Evolutionary conservation across 2,797 vertebrate species (phyloP).

Genomic region (Avahi laniger): DNA sequence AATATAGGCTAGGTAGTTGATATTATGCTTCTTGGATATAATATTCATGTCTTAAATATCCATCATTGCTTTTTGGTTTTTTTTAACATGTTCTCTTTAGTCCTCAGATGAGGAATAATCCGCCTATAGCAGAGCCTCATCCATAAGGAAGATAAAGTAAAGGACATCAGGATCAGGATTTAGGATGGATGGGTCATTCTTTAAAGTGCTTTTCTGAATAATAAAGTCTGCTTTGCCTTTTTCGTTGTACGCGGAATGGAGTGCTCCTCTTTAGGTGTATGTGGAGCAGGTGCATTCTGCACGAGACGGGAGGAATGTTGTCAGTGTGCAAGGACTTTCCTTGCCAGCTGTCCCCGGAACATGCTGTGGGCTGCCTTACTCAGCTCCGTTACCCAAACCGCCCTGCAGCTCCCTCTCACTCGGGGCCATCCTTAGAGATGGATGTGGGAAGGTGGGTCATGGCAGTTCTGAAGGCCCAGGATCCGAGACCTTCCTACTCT

Average conservation of each 20-base stretch:
- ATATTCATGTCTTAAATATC: not conserved
- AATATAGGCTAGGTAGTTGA: not conserved
- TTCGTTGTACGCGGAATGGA: not conserved
- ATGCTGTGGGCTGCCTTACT: not conserved
- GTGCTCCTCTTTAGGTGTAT: not conserved
- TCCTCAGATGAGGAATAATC: not conserved
- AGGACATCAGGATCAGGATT: not conserved
- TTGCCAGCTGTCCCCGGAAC: not conserved
- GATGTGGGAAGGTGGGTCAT: not conserved
- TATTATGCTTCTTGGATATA: not conserved
- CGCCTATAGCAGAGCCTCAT: not conserved
- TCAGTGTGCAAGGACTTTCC: not conserved
- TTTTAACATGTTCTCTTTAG: not conserved
- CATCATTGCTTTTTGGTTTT: not conserved
- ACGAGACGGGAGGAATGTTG: not conserved
- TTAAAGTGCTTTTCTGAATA: not conserved
- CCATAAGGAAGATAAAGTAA: not conserved
- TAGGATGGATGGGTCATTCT: not conserved
- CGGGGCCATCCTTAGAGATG: not conserved
- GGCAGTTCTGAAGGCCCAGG: not conserved
- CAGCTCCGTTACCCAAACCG: not conserved
- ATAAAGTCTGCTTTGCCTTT: not conserved
- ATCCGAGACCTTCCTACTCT: not conserved
- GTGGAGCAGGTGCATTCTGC: not conserved
- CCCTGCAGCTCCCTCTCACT: not conserved